Conservation (phyloP, 37 sponge, comb jelly and placozoan species). For the Geodia barretti region DNA sequence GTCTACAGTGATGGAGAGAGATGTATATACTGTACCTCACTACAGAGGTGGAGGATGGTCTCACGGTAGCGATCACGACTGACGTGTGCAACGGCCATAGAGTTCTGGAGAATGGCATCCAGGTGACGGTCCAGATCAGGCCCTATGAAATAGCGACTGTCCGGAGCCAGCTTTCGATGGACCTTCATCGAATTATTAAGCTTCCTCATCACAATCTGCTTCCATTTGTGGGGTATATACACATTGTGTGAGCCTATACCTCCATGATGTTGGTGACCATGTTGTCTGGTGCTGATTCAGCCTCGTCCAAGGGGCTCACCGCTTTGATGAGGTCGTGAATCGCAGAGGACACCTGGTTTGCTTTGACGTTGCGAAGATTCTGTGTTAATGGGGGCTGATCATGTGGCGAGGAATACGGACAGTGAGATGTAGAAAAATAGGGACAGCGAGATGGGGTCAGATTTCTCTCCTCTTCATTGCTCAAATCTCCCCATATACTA, state of each 20-base stretch:
- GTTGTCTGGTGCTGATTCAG: constrained; percentile 7
- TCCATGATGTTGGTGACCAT: constrained; percentile 53
- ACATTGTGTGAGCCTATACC: neutral
- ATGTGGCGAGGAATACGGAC: neutral
- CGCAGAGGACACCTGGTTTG: constrained; percentile 14
- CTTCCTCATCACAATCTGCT: too few species aligned
- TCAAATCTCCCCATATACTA: neutral
- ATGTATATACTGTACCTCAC: constrained; percentile 50
- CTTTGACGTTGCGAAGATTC: neutral
- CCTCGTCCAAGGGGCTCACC: constrained; percentile 28
- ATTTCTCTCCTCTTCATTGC: too few species aligned
- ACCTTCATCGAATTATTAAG: neutral
- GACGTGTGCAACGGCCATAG: constrained; percentile 77
- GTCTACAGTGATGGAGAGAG: neutral
- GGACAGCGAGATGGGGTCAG: too few species aligned
- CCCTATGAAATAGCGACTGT: constrained; percentile 41
- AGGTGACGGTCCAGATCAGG: constrained; percentile 70
- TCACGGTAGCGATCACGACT: constrained; percentile 56
- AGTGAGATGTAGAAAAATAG: neutral
- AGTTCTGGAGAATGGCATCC: constrained; percentile 67
- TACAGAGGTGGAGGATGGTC: constrained; percentile 46
- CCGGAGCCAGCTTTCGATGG: constrained; percentile 9
- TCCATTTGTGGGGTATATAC: neutral
- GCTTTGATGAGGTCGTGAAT: constrained; percentile 43
- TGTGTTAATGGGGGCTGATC: neutral